Evolutionary conservation across 2,113 vertebrate genomes (phyloP).

Genomic region (Scophthalmus maximus): DNA sequence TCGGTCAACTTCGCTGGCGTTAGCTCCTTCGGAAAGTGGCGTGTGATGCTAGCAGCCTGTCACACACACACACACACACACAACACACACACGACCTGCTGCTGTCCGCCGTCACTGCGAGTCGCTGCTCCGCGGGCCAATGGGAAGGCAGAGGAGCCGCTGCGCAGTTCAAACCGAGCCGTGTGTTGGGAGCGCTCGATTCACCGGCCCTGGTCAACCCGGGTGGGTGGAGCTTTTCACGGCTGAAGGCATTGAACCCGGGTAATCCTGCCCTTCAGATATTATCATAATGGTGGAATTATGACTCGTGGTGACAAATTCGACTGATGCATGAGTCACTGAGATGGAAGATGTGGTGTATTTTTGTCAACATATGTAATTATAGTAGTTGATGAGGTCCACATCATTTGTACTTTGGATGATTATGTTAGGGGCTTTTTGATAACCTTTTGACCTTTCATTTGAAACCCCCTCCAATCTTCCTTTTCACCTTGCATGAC

Average conservation of each 20-base stretch:
- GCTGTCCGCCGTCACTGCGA: not conserved
- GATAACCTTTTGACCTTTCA: no score
- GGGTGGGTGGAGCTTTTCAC: not conserved
- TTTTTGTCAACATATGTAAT: no score
- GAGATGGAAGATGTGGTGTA: not conserved
- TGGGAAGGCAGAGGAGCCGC: conserved; percentile 10
- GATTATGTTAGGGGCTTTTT: no score
- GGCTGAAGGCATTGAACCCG: accelerated
- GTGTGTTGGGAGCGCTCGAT: conserved; percentile 27
- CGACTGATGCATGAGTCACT: not conserved
- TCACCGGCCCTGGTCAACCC: accelerated
- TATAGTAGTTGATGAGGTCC: no score
- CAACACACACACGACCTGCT: not conserved
- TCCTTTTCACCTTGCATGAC: no score
- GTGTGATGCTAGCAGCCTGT: conserved; percentile 49
- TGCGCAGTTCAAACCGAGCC: conserved; percentile 50
- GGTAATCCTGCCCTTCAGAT: not conserved
- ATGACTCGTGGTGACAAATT: not conserved
- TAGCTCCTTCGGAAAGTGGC: not conserved
- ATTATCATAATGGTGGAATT: not conserved
- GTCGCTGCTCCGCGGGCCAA: conserved; percentile 50
- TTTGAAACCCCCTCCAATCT: no score
- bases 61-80: not conserved
- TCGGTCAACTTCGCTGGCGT: no score
- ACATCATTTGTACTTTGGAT: no score